These are phyloP conservation scores for Hystrix brachyura DNA, from an alignment of 2,113 vertebrate genomes.

Conservation along the genomic window DNA sequence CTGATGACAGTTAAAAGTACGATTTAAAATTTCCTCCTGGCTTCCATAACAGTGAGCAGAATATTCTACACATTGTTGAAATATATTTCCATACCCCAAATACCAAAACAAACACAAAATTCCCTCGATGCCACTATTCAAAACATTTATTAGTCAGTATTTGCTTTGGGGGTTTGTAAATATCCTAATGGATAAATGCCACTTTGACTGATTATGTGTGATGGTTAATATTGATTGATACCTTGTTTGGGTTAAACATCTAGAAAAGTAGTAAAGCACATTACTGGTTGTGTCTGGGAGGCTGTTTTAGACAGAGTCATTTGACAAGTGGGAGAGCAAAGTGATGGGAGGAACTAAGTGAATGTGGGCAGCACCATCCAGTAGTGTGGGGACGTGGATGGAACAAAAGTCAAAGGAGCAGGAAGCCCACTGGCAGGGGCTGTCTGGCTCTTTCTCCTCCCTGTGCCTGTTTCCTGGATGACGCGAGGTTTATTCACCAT, in stretches of 20 bases:
- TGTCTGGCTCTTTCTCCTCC: neutral
- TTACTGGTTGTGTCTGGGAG: neutral
- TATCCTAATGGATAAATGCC: neutral
- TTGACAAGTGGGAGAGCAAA: neutral
- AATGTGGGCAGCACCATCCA: neutral
- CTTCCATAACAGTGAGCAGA: neutral
- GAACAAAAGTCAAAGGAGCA: neutral
- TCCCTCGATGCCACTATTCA: neutral
- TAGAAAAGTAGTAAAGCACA: neutral
- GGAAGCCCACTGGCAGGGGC: neutral
- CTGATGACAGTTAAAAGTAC: neutral
- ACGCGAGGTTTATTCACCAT: neutral
- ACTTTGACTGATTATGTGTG: neutral
- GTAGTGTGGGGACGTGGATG: neutral
- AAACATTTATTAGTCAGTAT: neutral
- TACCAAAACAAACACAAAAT: neutral
- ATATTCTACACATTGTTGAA: neutral
- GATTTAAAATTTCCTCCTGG: neutral
- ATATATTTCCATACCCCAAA: neutral
- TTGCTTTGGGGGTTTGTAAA: constrained; percentile 1
- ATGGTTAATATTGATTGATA: neutral
- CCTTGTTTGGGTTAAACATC: neutral
- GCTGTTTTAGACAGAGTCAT: no score
- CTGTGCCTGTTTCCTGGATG: neutral
- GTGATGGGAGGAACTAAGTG: no score